Evolutionary conservation across 2,797 vertebrate species (phyloP), one percentile per base, ranked within the genome.

Genomic region (Clamator glandarius): DNA sequence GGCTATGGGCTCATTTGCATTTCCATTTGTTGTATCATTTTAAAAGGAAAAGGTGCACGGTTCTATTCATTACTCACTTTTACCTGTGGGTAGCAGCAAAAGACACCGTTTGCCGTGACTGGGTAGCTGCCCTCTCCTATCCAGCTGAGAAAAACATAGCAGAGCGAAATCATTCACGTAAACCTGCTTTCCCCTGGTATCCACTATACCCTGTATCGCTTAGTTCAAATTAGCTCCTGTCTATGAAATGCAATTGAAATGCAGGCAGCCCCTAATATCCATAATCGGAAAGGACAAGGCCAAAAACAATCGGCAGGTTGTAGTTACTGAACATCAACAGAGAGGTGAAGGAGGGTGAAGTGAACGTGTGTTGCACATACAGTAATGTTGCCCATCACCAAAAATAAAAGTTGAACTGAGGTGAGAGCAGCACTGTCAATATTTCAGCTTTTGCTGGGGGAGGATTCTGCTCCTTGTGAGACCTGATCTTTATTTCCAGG

Each of bases 71-170:
- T 93, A 94, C 94, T 93, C 83, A 46, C 44, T 91, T 90, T 82
- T 90, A 94, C 94, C 96, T 96, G 93, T 96, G 90, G 97, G 92
- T 94, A 97, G 94, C 93, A 97, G 95, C 92, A 93, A 67, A 95
- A 92, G 89, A 92, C 90, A 68, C 77, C 46, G 28, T 96, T 94
- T 94, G 84, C 67, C 41, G 64, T 90, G 89, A 20, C 73, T 85
- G 76, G 41, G 33, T 72, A 51, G 52, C 75, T 90, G 42, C 20
- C 36, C 59, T 84, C 54, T 66, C 59, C 54, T 44, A 39, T 87
- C 52, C 52, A 58, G 64, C 77, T 79, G 64, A 61, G 69, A 88
- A 86, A 95, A 82, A 76, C 36, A 31, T 17, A 25, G 1, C 8
- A n/a, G 68, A 84, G 36, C 90, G 90, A 81, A 91, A 41, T 2